A percentile compares a stretch with the other conserved stretches of the same genome.
phyloP scores from a whole-genome alignment of 2,113 vertebrate species.

The Pavo muticus region DNA sequence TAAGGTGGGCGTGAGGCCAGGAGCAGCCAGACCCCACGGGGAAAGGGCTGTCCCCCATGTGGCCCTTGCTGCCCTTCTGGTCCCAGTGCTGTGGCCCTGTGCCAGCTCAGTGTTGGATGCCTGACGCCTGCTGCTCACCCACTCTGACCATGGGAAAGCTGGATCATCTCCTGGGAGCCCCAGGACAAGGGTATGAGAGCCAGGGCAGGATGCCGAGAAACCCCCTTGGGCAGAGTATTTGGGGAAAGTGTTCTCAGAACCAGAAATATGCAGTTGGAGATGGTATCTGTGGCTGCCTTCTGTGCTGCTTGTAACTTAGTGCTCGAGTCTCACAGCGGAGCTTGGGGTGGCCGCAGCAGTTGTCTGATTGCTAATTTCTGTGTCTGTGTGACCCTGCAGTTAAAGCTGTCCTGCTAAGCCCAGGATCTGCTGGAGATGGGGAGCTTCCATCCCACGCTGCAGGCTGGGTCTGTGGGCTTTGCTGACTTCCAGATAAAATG shows the following conservation, averaged over 20 bases:
- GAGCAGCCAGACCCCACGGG: background rate
- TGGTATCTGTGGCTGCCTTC: background rate
- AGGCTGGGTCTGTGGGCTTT: background rate
- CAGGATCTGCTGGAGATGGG: background rate
- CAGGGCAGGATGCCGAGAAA: accelerated
- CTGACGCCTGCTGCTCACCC: background rate
- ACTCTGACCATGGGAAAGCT: background rate
- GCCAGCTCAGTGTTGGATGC: background rate
- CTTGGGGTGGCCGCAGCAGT: background rate
- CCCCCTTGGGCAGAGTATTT: background rate
- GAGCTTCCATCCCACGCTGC: background rate
- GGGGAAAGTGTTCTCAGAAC: background rate
- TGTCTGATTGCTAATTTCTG: background rate
- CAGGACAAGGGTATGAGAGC: background rate
- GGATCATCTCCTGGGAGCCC: background rate
- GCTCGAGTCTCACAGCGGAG: background rate
- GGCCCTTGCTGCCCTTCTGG: background rate
- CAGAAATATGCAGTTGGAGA: background rate
- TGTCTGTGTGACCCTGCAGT: background rate
- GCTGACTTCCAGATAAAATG: background rate
- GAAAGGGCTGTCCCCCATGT: background rate
- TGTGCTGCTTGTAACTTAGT: background rate
- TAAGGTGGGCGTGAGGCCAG: background rate
- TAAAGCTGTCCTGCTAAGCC: background rate
- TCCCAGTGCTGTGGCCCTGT: background rate